phyloP scores from a whole-genome alignment of 2,113 vertebrate species.

The Perccottus glenii region DNA sequence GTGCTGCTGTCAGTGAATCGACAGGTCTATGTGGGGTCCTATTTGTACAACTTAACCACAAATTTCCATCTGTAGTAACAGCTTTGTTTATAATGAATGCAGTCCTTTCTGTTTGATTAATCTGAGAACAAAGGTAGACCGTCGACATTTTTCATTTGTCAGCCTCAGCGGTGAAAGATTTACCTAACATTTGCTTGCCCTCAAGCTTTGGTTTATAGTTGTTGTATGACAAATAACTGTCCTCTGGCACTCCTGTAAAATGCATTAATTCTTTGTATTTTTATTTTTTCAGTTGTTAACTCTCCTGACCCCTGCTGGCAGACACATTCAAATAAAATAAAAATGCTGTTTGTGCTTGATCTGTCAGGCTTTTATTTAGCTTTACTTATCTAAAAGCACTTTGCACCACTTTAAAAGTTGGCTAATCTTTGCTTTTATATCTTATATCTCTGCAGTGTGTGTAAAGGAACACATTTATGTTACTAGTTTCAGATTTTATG shows the following conservation, averaged over 20 bases:
- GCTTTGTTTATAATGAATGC: conserved; percentile 29
- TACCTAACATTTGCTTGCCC: neutral
- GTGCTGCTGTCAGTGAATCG: neutral
- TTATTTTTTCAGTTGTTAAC: conserved; percentile 52
- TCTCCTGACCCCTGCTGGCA: conserved; percentile 54
- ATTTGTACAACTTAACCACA: conserved; percentile 13
- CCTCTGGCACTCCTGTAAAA: conserved; percentile 40
- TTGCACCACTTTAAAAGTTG: too few species aligned
- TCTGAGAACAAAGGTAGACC: conserved; percentile 35
- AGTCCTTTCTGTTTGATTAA: conserved; percentile 10
- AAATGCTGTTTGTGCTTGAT: neutral
- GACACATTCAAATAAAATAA: conserved; percentile 1
- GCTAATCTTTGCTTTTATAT: too few species aligned
- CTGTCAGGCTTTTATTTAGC: neutral
- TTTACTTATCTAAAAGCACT: too few species aligned
- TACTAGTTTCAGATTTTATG: too few species aligned
- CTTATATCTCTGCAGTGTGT: too few species aligned
- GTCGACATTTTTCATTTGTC: neutral
- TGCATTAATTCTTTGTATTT: conserved; percentile 57
- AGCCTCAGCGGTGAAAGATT: conserved; percentile 7
- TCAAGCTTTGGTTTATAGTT: conserved; percentile 1
- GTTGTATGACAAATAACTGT: neutral
- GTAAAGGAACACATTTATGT: too few species aligned
- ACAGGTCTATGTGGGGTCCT: conserved; percentile 1
- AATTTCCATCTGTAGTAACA: conserved; percentile 20